Evolutionary conservation across 2,797 vertebrate genomes (phyloP).

Genomic region (Mormyrus hasselquistii): DNA sequence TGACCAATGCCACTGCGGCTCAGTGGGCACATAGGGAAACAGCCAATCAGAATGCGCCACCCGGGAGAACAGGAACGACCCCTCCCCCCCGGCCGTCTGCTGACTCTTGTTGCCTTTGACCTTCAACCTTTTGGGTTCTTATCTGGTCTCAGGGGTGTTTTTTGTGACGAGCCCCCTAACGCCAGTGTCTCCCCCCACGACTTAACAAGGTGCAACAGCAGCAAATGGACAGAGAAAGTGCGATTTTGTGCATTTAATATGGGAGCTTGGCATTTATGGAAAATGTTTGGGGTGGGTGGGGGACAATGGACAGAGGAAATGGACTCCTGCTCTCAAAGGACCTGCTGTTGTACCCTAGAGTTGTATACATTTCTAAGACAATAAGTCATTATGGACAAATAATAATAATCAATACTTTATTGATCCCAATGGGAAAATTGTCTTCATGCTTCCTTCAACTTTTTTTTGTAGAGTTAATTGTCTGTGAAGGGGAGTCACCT

Average conservation of each 20-base stretch:
- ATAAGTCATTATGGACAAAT: not conserved
- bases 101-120: not conserved
- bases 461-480: too few relatives aligned
- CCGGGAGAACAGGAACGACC: too few relatives aligned
- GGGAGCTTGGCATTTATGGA: not conserved
- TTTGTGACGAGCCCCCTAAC: not conserved
- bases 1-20: not conserved
- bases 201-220: not conserved
- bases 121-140: not conserved
- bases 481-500: too few relatives aligned
- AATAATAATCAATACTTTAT: too few relatives aligned
- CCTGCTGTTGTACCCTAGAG: not conserved
- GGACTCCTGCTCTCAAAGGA: not conserved
- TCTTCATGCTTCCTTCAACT: too few relatives aligned
- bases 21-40: not conserved
- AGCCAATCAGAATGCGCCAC: not conserved
- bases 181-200: not conserved
- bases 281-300: not conserved
- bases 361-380: not conserved
- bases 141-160: not conserved
- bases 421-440: too few relatives aligned
- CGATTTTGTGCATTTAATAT: not conserved
- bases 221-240: not conserved
- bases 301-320: not conserved
- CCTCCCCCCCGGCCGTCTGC: not conserved